Conservation (phyloP, 2,888 invertebrate genomes). For the Labia minor region DNA sequence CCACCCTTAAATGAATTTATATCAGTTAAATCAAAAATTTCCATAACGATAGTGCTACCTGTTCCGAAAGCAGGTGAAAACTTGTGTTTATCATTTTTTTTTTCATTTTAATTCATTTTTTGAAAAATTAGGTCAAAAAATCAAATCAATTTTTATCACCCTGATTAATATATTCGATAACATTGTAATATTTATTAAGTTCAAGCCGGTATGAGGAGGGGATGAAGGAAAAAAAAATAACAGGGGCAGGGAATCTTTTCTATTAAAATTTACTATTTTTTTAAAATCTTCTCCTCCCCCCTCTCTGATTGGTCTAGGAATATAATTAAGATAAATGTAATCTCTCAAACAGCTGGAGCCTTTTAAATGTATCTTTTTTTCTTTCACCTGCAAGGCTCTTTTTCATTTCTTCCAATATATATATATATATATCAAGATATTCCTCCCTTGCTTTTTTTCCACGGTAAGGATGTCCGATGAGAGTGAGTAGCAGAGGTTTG, state of each 20-base stretch:
- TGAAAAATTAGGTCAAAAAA: neutral
- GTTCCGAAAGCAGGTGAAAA: too few relatives aligned
- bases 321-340: constrained; percentile 13
- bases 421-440: neutral
- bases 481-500: neutral
- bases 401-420: neutral
- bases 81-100: too few relatives aligned
- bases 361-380: constrained; percentile 5
- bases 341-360: neutral
- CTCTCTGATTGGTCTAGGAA: neutral
- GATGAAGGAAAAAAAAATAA: neutral
- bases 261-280: neutral
- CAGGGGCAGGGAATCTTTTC: neutral
- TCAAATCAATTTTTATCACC: constrained; percentile 1
- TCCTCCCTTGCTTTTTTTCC: neutral
- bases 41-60: too few relatives aligned
- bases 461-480: neutral
- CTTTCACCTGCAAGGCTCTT: neutral
- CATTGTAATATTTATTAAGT: neutral
- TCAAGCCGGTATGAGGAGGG: too few relatives aligned
- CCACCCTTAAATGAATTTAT: too few relatives aligned
- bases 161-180: neutral
- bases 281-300: neutral
- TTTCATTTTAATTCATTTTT: too few relatives aligned
- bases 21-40: too few relatives aligned